Percentiles rank a stretch among this genome's conserved stretches.
phyloP scores from a whole-genome alignment of 2,888 invertebrate genomes.

The Tenodera sinensis region DNA sequence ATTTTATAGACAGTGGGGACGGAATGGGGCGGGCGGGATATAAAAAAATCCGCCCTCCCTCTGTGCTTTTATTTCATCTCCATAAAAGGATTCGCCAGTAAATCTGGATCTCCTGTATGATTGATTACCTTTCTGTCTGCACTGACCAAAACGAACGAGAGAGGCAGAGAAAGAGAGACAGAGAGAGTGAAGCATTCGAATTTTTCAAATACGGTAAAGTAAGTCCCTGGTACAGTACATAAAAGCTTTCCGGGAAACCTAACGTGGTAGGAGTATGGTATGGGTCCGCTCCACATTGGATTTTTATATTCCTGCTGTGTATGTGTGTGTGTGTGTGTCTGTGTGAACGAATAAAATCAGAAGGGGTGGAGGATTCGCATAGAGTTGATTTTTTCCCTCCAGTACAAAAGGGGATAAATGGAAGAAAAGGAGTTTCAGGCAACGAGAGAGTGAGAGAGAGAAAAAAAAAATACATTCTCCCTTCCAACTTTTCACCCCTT shows the following conservation, averaged over 20 bases:
- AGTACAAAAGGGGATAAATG: conserved; percentile 19
- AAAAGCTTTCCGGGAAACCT: conserved; percentile 14
- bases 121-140: conserved; percentile 18
- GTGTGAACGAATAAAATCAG: conserved; percentile 18
- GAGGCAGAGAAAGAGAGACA: neutral
- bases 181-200: conserved; percentile 4
- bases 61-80: conserved; percentile 16
- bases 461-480: neutral
- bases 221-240: neutral
- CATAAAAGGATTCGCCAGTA: conserved; percentile 20
- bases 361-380: conserved; percentile 1
- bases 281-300: neutral
- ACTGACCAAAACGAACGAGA: conserved; percentile 12
- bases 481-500: neutral
- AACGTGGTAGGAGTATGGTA: neutral
- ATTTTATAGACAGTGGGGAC: conserved; percentile 14
- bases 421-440: conserved; percentile 14
- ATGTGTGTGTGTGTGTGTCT: conserved; percentile 14
- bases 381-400: conserved; percentile 6
- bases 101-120: conserved; percentile 16
- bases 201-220: conserved; percentile 19
- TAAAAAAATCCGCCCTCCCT: conserved; percentile 9
- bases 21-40: conserved; percentile 4
- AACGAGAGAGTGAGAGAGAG: neutral
- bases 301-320: conserved; percentile 1